Evolutionary conservation across 2,888 invertebrate species (phyloP), one percentile per base, ranked within the genome.

Genomic region (Molorchus minor): DNA sequence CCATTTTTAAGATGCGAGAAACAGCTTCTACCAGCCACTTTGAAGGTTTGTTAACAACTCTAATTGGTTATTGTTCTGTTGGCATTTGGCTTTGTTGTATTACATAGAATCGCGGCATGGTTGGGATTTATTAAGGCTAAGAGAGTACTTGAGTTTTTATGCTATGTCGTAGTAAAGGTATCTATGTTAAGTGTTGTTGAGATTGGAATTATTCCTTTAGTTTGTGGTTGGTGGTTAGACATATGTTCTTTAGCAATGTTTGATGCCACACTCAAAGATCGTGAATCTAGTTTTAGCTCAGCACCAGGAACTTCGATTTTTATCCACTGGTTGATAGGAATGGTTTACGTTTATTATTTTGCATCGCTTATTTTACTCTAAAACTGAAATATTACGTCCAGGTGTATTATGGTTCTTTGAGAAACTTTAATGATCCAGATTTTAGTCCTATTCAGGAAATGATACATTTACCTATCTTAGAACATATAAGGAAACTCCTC

Each of bases 171-270:
- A 36, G 92, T 93, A 0, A 88, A 93, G 80, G 98, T 98, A 3
- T 97, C 97, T 1, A 83, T 99, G 62, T 84, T 99, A 19, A 94
- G 97, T 2, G 96, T 98, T 30, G 92, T 98, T 19, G 99, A 99
- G 84, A 96, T 99, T 61, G 98, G 98, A 2, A 92, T 98, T 0
- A 88, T 99, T 71, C 99, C 99, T 0, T 82, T 98, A 3, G 91
- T 98, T 13, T 98, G 98, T 75, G 99, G 99, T 5, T 98, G 98
- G 96, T 99, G 99, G 98, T 83, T 99, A 59, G 99, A 99, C 77
- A 92, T 99, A 56, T 99, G 99, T 78, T 98, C 98, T 0, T 82
- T 99, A 69, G 89, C 93, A 0, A 88, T 96, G 86, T 94, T 95
- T 71, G 94, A 95, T 77, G 94, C 95, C 1, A 92, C 92, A 0